Conservation (phyloP, 1,140 invertebrate genomes). For the Megalopta genalis region DNA sequence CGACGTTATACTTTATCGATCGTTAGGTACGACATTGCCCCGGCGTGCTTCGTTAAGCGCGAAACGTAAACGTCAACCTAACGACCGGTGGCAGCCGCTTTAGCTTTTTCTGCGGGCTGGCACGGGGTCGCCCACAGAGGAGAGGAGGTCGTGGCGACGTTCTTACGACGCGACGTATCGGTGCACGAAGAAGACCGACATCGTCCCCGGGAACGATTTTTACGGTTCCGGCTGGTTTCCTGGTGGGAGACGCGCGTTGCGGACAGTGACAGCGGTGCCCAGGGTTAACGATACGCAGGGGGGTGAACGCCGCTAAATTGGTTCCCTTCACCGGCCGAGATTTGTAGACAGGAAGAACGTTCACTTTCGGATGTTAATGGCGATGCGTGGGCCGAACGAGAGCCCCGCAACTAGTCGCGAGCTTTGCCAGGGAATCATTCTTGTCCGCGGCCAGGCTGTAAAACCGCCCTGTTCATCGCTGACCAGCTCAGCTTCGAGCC, state of each 20-base stretch:
- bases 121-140: constrained; percentile 32
- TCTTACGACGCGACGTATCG: constrained; percentile 38
- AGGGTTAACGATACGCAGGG: constrained; percentile 31
- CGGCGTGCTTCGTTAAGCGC: constrained; percentile 48
- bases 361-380: constrained; percentile 44
- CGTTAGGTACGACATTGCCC: constrained; percentile 53
- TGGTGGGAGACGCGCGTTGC: constrained; percentile 20
- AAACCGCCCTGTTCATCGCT: background rate
- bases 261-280: background rate
- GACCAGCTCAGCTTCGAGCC: background rate
- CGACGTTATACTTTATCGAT: constrained; percentile 54
- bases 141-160: constrained; percentile 40
- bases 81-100: constrained; percentile 49
- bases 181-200: constrained; percentile 19
- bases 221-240: constrained; percentile 23
- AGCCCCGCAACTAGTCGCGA: background rate
- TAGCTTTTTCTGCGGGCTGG: constrained; percentile 26
- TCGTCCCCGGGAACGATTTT: constrained; percentile 18
- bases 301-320: constrained; percentile 35
- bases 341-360: constrained; percentile 32
- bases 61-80: constrained; percentile 52
- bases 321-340: constrained; percentile 24
- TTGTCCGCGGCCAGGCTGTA: background rate
- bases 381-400: constrained; percentile 34
- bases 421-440: constrained; percentile 15